A percentile compares a stretch with the other conserved stretches of the same genome.
Evolutionary conservation across 2,888 invertebrate species (phyloP).

Genomic region (Parelbella ahira): DNA sequence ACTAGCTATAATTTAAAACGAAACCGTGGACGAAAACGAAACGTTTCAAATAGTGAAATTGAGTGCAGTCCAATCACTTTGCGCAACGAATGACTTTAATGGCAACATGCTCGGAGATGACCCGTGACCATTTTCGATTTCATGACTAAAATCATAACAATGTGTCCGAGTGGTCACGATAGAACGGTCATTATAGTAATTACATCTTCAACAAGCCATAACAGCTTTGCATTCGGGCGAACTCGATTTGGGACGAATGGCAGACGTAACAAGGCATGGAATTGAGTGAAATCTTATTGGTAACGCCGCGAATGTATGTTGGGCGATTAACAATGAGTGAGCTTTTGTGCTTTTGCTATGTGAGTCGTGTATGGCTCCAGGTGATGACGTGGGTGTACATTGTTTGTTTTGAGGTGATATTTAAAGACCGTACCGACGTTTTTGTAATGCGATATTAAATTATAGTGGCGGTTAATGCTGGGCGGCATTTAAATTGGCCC

Average conservation of each 20-base stretch:
- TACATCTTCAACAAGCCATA: slow-evolving; percentile 51
- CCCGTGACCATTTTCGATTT: slow-evolving; percentile 69
- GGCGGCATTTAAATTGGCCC: slow-evolving; percentile 47
- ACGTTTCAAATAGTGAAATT: slow-evolving; percentile 53
- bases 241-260: slow-evolving; percentile 18
- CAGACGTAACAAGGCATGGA: slow-evolving; percentile 34
- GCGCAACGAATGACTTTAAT: slow-evolving; percentile 47
- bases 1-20: slow-evolving; percentile 21
- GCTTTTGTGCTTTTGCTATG: slow-evolving; percentile 33
- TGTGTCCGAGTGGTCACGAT: slow-evolving; percentile 67
- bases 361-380: slow-evolving; percentile 71
- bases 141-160: slow-evolving; percentile 74
- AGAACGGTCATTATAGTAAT: slow-evolving; percentile 67
- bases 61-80: slow-evolving; percentile 45
- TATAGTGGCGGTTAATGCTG: slow-evolving; percentile 43
- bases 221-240: slow-evolving; percentile 15
- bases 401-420: slow-evolving; percentile 65
- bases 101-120: slow-evolving; percentile 52
- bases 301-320: slow-evolving; percentile 38
- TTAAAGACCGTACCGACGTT: slow-evolving; percentile 40
- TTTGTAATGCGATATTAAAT: slow-evolving; percentile 47
- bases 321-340: slow-evolving; percentile 65
- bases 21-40: slow-evolving; percentile 30
- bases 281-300: slow-evolving; percentile 31
- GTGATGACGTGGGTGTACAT: slow-evolving; percentile 57